Conservation (phyloP, 2,113 vertebrate species). For the Mus pahari region DNA sequence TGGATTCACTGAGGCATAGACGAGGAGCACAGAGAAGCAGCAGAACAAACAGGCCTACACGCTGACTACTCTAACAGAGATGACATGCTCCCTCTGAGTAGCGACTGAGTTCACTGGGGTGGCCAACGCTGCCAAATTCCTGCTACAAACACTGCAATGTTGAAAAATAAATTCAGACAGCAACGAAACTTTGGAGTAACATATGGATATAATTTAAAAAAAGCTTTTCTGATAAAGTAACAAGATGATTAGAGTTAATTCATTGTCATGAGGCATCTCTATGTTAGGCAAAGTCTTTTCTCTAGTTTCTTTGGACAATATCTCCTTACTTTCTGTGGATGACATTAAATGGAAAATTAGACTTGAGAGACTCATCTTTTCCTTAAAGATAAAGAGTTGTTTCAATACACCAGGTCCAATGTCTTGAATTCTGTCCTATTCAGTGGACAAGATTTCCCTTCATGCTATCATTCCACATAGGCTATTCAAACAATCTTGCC, state of each 20-base stretch:
- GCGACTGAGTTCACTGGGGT: not conserved
- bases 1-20: conserved; percentile 30
- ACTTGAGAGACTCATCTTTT: conserved; percentile 2
- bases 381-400: not conserved
- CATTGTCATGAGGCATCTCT: conserved; percentile 49
- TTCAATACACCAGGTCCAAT: not conserved
- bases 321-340: no score
- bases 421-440: not conserved
- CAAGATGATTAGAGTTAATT: not conserved
- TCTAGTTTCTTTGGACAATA: not conserved
- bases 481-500: not conserved
- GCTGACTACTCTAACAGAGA: not conserved
- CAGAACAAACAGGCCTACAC: not conserved
- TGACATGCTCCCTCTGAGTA: conserved; percentile 9
- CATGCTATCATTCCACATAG: not conserved
- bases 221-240: not conserved
- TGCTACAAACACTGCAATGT: not conserved
- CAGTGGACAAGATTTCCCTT: not conserved
- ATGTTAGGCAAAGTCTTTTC: not conserved
- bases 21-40: conserved; percentile 9
- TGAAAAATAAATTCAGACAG: not conserved
- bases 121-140: not conserved
- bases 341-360: not conserved
- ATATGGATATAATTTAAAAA: not conserved
- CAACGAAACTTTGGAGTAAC: conserved; percentile 37